Evolutionary conservation across 2,113 vertebrate genomes (phyloP), one percentile per base, ranked within the genome.

Genomic region (Actenoides hombroni): DNA sequence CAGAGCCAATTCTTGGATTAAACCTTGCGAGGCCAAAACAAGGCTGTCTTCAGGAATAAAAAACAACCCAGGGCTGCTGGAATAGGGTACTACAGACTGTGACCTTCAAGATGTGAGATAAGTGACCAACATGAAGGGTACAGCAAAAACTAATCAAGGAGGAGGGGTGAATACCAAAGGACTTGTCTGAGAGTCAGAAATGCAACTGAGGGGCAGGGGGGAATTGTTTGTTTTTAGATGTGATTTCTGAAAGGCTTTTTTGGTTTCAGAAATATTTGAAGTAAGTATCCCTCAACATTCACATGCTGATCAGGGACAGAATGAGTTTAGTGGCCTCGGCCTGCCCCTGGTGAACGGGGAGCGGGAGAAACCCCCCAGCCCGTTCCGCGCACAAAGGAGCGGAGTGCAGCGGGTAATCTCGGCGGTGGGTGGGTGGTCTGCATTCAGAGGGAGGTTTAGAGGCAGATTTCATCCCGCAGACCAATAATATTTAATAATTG

Each of bases 1-100:
- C 94, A 97, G 96, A 96, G 97, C 88, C 95, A 92, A 77, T 94
- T 95, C 96, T 95, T 95, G 97, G 92, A 95, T 97, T 95, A 96
- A 97, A 97, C 86, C 88, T 94, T 94, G 86, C 44, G 71, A 96
- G 95, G 86, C 93, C 96, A 69, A 91, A 91, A 96, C 74, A 87
- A 93, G 90, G 83, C 95, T 96, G 90, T 89, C 86, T 89, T 92
- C 76, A 89, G 91, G 94, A 96, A 95, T 63, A 85, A 91, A 95
- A 92, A 75, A 28, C 90, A 93, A 54, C 28, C 23, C 56, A 9
- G 70, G 65, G 51, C 80, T 0, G 18, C 69, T n/a, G 83, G 83
- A 90, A 79, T 90, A 86, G 95, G 90, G 90, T 46, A 78, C 86
- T 79, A 12, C 53, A 87, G 92, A 33, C 60, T 35, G 75, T 59